Percentiles rank a stretch among this genome's conserved stretches.
These are phyloP conservation scores for Myotis lucifugus DNA, from an alignment of 2,113 vertebrate species.

Conservation along the genomic window DNA sequence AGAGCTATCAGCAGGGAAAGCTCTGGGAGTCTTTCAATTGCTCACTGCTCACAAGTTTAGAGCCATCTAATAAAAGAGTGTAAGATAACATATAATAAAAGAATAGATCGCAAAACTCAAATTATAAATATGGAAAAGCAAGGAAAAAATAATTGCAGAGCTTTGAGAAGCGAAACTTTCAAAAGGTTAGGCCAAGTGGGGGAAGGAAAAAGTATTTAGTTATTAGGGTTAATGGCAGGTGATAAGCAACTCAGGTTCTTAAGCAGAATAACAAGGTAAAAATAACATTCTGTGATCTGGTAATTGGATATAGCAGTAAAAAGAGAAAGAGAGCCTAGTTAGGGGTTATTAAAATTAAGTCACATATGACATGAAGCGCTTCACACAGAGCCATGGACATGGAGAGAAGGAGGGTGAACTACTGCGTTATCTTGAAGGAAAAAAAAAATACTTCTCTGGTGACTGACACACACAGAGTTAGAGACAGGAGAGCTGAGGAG, in stretches of 20 bases:
- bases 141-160: background rate
- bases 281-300: background rate
- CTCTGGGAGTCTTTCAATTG: background rate
- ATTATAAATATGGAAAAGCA: background rate
- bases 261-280: background rate
- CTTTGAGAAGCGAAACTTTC: background rate
- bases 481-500: background rate
- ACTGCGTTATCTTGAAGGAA: background rate
- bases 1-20: no score
- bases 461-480: background rate
- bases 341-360: background rate
- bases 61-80: background rate
- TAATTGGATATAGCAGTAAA: background rate
- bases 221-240: background rate
- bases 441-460: background rate
- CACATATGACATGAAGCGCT: background rate
- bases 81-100: constrained; percentile 30
- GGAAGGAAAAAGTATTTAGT: background rate
- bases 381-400: background rate
- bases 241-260: background rate
- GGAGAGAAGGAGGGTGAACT: background rate
- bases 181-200: background rate
- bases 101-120: background rate
- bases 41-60: background rate
- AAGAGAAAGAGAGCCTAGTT: background rate